Percentiles rank a stretch among this genome's conserved stretches.
phyloP scores from a whole-genome alignment of 2,797 vertebrate genomes.

The Sus cebifrons region DNA sequence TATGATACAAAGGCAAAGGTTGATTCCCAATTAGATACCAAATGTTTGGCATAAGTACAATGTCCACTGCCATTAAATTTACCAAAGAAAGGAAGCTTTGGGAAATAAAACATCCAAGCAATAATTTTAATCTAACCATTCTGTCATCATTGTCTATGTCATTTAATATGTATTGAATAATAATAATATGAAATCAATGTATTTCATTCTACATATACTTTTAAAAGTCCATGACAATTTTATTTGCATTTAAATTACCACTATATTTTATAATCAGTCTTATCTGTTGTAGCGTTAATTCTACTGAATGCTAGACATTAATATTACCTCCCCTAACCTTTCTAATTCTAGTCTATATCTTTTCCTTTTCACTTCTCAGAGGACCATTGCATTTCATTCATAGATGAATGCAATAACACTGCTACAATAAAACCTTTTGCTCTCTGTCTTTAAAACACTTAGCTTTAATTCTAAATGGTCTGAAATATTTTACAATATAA shows the following conservation, averaged over 20 bases:
- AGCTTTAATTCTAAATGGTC: not conserved
- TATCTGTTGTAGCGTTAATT: not conserved
- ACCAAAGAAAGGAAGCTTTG: slow-evolving; percentile 18
- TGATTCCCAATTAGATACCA: not conserved
- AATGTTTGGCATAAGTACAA: not conserved
- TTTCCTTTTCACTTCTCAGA: not conserved
- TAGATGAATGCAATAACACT: too few relatives aligned
- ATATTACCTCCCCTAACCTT: not conserved
- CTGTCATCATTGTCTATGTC: not conserved
- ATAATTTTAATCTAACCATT: slow-evolving; percentile 22
- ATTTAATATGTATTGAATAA: not conserved
- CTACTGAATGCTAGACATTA: not conserved
- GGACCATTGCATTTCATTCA: not conserved
- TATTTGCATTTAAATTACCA: not conserved
- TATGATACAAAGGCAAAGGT: slow-evolving; percentile 10
- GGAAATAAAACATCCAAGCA: not conserved
- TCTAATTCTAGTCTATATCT: not conserved
- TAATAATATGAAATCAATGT: not conserved
- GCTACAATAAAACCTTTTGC: not conserved
- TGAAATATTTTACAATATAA: not conserved
- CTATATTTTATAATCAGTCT: not conserved
- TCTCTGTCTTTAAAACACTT: not conserved
- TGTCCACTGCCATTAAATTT: not conserved
- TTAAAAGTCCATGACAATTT: not conserved
- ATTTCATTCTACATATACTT: not conserved